Conservation (phyloP, 2,113 vertebrate species). For the Ia io region DNA sequence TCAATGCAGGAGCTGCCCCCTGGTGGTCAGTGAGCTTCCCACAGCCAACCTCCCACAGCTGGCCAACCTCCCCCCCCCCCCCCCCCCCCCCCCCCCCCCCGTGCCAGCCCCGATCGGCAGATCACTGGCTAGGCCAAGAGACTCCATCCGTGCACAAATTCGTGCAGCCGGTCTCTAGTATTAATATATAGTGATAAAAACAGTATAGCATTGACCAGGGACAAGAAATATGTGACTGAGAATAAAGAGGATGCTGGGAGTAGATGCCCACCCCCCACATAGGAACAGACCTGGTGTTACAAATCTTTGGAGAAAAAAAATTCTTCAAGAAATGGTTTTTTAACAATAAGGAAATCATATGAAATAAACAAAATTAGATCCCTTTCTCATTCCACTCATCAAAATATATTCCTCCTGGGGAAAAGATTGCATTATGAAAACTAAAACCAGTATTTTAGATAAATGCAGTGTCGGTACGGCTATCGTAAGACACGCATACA, state of each 20-base stretch:
- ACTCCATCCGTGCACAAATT: no score
- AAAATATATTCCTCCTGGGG: not conserved
- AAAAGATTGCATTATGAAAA: not conserved
- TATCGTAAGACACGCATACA: not conserved
- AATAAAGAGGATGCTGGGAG: not conserved
- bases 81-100: accelerated
- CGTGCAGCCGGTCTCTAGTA: no score
- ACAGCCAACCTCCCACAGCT: no score
- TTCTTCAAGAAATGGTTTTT: not conserved
- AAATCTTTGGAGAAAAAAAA: not conserved
- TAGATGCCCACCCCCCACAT: not conserved
- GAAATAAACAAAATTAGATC: not conserved
- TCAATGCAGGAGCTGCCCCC: no score
- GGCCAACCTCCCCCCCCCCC: no score
- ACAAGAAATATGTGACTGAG: not conserved
- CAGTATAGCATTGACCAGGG: not conserved
- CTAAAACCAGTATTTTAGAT: not conserved
- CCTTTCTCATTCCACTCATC: not conserved
- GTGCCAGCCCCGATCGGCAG: no score
- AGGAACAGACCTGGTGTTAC: not conserved
- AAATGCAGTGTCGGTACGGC: not conserved
- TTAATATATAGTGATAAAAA: not conserved
- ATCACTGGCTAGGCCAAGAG: no score
- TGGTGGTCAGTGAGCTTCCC: no score
- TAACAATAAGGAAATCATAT: not conserved